Evolutionary conservation across 2,113 vertebrate species (phyloP).

Genomic region (Oryctolagus cuniculus): DNA sequence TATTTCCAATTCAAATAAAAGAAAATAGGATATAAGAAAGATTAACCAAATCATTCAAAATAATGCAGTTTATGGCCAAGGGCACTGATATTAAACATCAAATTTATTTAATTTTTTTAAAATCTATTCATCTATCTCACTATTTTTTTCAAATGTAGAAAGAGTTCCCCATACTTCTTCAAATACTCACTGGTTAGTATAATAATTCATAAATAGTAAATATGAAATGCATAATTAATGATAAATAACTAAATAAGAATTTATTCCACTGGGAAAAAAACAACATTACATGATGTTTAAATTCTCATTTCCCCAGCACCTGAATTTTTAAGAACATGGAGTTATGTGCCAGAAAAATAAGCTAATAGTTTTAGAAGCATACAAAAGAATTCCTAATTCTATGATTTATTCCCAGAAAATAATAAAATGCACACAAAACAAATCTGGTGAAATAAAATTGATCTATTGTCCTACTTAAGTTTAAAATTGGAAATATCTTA

Average conservation of each 20-base stretch:
- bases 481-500: background rate
- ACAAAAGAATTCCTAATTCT: background rate
- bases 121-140: background rate
- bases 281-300: background rate
- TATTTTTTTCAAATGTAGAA: background rate
- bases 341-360: background rate
- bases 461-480: background rate
- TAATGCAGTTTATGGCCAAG: background rate
- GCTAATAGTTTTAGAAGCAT: background rate
- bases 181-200: background rate
- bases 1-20: constrained; percentile 47
- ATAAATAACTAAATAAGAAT: background rate
- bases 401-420: background rate
- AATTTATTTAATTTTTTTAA: constrained; percentile 1
- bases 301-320: background rate
- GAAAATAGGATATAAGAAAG: background rate
- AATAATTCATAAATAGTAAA: background rate
- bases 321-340: background rate
- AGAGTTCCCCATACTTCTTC: background rate
- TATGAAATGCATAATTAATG: background rate
- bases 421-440: background rate
- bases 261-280: background rate
- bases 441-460: background rate
- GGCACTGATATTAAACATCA: background rate
- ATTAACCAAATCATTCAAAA: background rate